These are phyloP conservation scores for Leuctra nigra DNA, from an alignment of 2,888 invertebrate genomes.

Conservation along the genomic window DNA sequence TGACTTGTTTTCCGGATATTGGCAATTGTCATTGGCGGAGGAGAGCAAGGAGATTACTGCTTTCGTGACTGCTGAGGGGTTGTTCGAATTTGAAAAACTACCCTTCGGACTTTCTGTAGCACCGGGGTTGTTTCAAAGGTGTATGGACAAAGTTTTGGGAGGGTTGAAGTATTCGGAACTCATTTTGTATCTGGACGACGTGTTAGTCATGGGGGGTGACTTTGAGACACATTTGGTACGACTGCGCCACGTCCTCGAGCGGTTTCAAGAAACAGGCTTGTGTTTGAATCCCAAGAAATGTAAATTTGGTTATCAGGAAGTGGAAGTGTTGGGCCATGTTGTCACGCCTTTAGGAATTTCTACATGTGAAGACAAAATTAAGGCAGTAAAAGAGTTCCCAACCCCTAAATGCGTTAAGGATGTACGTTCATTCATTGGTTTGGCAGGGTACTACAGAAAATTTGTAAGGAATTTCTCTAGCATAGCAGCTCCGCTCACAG, in stretches of 20 bases:
- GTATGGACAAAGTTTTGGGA: background rate
- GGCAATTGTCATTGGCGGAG: background rate
- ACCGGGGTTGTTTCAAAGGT: background rate
- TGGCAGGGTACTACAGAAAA: background rate
- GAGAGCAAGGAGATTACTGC: background rate
- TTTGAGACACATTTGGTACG: background rate
- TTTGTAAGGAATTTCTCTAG: background rate
- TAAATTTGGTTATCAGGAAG: background rate
- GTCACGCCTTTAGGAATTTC: background rate
- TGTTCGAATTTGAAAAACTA: background rate
- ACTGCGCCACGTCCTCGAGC: background rate
- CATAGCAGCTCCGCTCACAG: background rate
- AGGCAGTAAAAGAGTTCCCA: background rate
- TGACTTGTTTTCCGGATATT: background rate
- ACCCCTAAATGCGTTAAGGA: background rate
- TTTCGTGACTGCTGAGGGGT: background rate
- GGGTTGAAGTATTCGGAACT: background rate
- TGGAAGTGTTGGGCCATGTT: conserved; percentile 3
- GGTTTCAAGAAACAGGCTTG: background rate
- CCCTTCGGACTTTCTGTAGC: background rate
- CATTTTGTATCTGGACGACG: background rate
- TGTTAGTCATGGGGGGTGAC: background rate
- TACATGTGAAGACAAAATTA: background rate
- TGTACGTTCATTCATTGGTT: background rate
- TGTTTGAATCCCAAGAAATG: background rate